These are phyloP conservation scores for Melanotaenia parkinsoni DNA, from an alignment of 2,797 vertebrate species.

Conservation along the genomic window DNA sequence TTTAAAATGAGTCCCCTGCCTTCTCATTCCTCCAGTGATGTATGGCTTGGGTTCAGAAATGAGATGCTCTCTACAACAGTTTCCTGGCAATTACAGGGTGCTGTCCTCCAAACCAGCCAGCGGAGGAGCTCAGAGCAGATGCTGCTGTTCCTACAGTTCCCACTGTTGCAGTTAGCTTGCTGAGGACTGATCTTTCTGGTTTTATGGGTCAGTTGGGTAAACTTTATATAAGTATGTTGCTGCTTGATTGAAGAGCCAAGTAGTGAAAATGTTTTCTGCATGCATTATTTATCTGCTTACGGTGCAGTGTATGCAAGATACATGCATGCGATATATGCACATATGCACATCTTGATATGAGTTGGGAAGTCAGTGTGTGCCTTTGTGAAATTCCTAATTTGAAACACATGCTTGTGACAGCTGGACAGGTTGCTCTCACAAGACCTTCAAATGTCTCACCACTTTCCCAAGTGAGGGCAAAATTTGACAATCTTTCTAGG, in stretches of 20 bases:
- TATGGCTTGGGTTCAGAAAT: slow-evolving; percentile 76
- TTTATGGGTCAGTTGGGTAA: neutral
- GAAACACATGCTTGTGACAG: slow-evolving; percentile 78
- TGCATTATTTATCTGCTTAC: slow-evolving; percentile 7
- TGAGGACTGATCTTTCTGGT: slow-evolving; percentile 15
- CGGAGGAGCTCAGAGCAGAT: slow-evolving; percentile 70
- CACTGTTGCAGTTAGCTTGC: slow-evolving; percentile 13
- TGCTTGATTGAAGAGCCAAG: neutral
- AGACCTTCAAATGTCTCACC: slow-evolving; percentile 77
- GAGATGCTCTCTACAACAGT: slow-evolving; percentile 68
- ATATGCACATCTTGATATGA: slow-evolving; percentile 27
- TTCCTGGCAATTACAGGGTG: slow-evolving; percentile 82
- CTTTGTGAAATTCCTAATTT: slow-evolving; percentile 74
- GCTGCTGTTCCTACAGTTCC: slow-evolving; percentile 51
- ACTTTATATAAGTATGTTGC: neutral
- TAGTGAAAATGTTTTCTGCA: neutral
- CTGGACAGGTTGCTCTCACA: slow-evolving; percentile 73
- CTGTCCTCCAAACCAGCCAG: slow-evolving; percentile 62
- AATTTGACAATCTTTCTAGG: slow-evolving; percentile 65
- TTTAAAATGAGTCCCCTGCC: slow-evolving; percentile 66
- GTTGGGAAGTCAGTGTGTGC: slow-evolving; percentile 49
- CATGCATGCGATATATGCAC: slow-evolving; percentile 14
- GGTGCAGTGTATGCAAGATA: slow-evolving; percentile 7
- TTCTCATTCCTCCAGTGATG: slow-evolving; percentile 81
- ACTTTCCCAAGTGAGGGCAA: slow-evolving; percentile 66